These are phyloP conservation scores for Sitophilus oryzae DNA, from an alignment of 1,140 invertebrate species.

Conservation along the genomic window DNA sequence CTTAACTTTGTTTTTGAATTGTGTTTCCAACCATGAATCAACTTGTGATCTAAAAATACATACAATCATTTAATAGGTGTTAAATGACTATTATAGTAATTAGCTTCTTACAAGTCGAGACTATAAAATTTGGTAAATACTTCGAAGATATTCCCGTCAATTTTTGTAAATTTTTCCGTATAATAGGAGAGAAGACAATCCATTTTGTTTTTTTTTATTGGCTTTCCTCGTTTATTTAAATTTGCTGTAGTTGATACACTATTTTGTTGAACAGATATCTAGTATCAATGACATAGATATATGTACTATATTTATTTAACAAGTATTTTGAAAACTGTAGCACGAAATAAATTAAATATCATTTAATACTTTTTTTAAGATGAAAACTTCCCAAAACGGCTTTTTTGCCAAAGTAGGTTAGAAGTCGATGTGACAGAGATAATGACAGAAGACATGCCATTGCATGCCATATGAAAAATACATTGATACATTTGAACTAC, in stretches of 20 bases:
- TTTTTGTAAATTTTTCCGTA: constrained; percentile 30
- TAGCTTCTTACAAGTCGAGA: constrained; percentile 28
- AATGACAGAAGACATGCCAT: no score
- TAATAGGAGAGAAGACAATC: constrained; percentile 34
- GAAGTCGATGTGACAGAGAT: not conserved
- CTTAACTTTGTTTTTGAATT: constrained; percentile 30
- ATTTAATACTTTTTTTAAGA: no score
- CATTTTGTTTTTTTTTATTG: constrained; percentile 25
- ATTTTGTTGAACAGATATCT: no score
- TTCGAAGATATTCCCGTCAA: constrained; percentile 33
- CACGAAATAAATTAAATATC: no score
- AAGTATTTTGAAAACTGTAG: no score
- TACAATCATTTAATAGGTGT: not conserved
- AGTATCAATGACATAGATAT: no score
- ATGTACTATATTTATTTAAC: no score
- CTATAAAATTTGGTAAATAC: constrained; percentile 33
- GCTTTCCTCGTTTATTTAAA: no score
- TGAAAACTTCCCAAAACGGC: not conserved
- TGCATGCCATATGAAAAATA: no score
- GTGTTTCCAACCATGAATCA: constrained; percentile 30
- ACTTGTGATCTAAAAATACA: constrained; percentile 32
- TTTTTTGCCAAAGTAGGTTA: not conserved
- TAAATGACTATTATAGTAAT: not conserved
- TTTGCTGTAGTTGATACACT: no score
- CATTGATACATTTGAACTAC: no score